Base-by-base conservation (phyloP, 2,113 vertebrate species). In the Gymnobelideus leadbeateri region DNA sequence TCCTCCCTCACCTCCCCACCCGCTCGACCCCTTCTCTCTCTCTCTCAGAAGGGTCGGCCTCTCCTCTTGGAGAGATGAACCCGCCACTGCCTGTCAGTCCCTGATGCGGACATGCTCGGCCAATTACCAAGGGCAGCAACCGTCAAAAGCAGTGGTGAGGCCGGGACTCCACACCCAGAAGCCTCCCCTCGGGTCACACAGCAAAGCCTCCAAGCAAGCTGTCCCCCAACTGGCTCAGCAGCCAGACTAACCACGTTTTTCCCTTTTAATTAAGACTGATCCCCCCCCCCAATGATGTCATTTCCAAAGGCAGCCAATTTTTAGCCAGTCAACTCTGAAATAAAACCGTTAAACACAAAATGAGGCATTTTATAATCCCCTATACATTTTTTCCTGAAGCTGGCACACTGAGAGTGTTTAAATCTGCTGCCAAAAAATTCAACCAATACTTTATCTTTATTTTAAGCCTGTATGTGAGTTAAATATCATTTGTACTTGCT, bases 321-420 rank as follows among this genome's bases (percentile, higher is more conserved):
- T 97, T 37, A 97, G 91, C 94, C 91, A 55, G 57, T 91, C 61
- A 3, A 31, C n/a, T 95, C 96, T 94, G 96, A 96, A 97, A 97
- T 47, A 8, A 89, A 96, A 89, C 89, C 57, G 50, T 92, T 95
- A 89, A 96, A 96, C 51, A 94, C 55, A 96, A 95, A 97, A 92
- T 11, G 19, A 96, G 94, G 89, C 51, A 52, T 92, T 96, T 93
- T 93, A 54, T 93, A 95, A 94, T 91, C 94, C 96, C 93, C 0
- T 51, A 54, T 57, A 91, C 54, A 8, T 95, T 89, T 51, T 54
- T 77, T 95, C 94, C 68, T 3, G 84, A 51, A 93, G 77, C 53
- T 89, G 94, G 95, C 92, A 90, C 84, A 93, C 51, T 21, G 61
- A 2, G 46, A 50, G 55, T 43, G 31, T 90, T 96, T 68, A 91